phyloP scores from a whole-genome alignment of 2,888 invertebrate species.

The Campoplex capitator region DNA sequence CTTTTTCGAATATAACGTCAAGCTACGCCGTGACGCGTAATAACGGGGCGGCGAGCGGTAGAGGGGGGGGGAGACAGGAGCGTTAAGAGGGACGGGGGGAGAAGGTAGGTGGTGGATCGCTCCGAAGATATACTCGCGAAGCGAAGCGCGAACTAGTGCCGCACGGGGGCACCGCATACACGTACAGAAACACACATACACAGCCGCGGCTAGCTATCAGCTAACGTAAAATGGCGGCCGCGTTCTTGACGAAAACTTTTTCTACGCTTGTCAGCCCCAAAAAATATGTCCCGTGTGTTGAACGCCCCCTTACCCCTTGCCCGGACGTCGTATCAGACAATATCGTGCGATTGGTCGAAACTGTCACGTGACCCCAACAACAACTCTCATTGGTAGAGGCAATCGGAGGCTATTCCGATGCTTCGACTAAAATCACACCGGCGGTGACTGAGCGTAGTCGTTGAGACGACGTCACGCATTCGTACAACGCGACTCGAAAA shows the following conservation, averaged over 20 bases:
- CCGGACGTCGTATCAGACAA: slow-evolving; percentile 84
- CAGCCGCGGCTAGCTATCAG: slow-evolving; percentile 74
- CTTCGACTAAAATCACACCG: slow-evolving; percentile 83
- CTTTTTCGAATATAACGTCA: slow-evolving; percentile 61
- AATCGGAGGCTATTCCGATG: slow-evolving; percentile 84
- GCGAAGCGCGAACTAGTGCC: slow-evolving; percentile 61
- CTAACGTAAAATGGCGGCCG: slow-evolving; percentile 96
- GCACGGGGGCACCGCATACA: slow-evolving; percentile 70
- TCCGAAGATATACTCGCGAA: slow-evolving; percentile 45
- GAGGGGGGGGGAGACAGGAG: slow-evolving; percentile 71
- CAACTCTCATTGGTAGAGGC: slow-evolving; percentile 82
- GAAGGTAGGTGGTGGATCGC: slow-evolving; percentile 37
- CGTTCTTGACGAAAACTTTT: slow-evolving; percentile 96
- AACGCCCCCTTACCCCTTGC: slow-evolving; percentile 83
- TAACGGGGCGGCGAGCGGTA: slow-evolving; percentile 67
- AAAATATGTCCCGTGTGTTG: slow-evolving; percentile 85
- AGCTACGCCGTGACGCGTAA: slow-evolving; percentile 55
- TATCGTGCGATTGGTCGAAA: slow-evolving; percentile 83
- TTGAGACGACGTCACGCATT: slow-evolving; percentile 36
- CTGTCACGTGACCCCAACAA: slow-evolving; percentile 85
- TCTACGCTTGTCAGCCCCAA: slow-evolving; percentile 95
- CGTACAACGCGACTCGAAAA: slow-evolving; percentile 70
- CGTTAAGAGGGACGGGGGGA: slow-evolving; percentile 76
- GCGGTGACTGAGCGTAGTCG: slow-evolving; percentile 66
- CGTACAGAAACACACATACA: slow-evolving; percentile 68